phyloP scores from a whole-genome alignment of 2,888 invertebrate species.

The Agrochola litura region DNA sequence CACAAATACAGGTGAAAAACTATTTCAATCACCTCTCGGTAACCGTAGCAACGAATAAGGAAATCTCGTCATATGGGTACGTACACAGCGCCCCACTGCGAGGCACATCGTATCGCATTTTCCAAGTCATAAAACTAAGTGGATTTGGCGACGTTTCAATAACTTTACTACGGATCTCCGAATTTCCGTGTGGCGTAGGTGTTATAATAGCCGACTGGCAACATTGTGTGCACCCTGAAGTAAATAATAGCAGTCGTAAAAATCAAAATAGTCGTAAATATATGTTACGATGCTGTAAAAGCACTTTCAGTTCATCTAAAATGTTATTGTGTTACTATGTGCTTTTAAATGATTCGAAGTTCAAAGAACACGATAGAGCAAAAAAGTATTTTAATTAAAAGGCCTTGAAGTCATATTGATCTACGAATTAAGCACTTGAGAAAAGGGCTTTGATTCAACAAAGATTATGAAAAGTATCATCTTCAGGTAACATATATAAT shows the following conservation, averaged over 20 bases:
- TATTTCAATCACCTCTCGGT: conserved; percentile 55
- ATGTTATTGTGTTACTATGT: conserved; percentile 44
- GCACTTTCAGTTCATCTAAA: conserved; percentile 47
- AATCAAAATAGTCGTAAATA: conserved; percentile 62
- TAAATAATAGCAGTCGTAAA: conserved; percentile 61
- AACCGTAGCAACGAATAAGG: conserved; percentile 68
- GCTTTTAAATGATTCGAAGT: neutral
- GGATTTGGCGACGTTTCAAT: conserved; percentile 88
- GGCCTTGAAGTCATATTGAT: neutral
- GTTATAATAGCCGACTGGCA: conserved; percentile 52
- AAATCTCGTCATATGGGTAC: conserved; percentile 63
- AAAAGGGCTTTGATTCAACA: neutral
- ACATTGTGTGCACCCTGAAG: conserved; percentile 50
- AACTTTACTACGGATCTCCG: conserved; percentile 76
- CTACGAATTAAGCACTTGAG: neutral
- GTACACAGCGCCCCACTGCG: conserved; percentile 59
- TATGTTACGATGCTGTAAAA: conserved; percentile 49
- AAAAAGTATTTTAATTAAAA: no score
- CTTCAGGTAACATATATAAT: no score
- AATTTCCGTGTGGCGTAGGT: conserved; percentile 64
- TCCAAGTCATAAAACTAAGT: conserved; percentile 88
- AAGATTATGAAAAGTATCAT: no score
- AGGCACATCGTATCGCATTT: conserved; percentile 81
- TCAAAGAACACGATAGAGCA: neutral
- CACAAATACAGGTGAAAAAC: conserved; percentile 41